phyloP scores from a whole-genome alignment of 2,888 invertebrate species.

The Rhagonycha lutea region DNA sequence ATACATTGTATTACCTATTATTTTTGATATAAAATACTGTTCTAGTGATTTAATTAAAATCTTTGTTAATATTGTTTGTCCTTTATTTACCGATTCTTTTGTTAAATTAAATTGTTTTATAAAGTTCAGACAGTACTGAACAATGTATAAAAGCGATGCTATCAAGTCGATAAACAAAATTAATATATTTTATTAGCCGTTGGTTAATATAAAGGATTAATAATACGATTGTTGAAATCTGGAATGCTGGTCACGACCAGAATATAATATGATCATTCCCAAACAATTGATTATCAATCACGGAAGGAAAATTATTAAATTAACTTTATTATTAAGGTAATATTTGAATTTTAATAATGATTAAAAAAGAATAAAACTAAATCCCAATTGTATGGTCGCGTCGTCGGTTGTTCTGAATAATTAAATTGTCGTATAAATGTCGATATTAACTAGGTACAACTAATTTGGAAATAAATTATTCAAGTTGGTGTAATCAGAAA shows the following conservation, averaged over 20 bases:
- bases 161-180: background rate
- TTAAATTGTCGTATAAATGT: background rate
- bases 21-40: too few relatives aligned
- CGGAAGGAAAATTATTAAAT: background rate
- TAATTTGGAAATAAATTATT: background rate
- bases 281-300: background rate
- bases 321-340: background rate
- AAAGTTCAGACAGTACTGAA: background rate
- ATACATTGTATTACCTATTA: too few relatives aligned
- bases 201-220: background rate
- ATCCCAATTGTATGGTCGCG: background rate
- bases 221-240: background rate
- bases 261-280: background rate
- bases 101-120: background rate
- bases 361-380: background rate
- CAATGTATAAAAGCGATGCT: background rate
- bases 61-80: too few relatives aligned
- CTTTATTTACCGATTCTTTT: background rate
- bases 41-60: too few relatives aligned
- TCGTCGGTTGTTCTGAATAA: background rate
- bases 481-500: background rate
- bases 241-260: background rate
- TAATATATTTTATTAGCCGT: background rate
- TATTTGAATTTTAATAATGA: background rate
- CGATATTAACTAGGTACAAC: too few relatives aligned